Base-by-base conservation (phyloP, 2,113 vertebrate species). In the Cephalopholis sonnerati region DNA sequence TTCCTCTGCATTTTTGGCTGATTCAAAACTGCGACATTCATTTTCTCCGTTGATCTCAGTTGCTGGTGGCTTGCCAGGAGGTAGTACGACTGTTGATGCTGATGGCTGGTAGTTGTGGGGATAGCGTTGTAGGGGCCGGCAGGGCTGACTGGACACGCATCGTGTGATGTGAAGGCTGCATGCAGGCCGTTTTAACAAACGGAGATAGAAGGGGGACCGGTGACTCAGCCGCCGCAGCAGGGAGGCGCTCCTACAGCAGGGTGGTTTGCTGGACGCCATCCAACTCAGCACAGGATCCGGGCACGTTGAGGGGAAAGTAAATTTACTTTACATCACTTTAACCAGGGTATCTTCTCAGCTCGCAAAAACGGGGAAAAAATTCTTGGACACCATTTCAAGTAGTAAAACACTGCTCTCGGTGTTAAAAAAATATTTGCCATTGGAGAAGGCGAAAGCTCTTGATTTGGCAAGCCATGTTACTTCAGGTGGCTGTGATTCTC, bases 61-160 rank as follows among this genome's bases (percentile, higher is more conserved):
- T 86, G 92, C 90, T 87, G 91, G 90, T 90, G 87, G 86, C 79
- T 89, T 77, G 89, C 83, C 84, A 67, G 82, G 85, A 87, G 89
- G 91, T 84, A 77, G 85, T 64, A 41, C 29, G 75, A 77, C 83
- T 65, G 91, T 44, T n/a, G 90, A 79, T 58, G 86, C 48, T 13
- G 86, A 72, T 59, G 83, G 75, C 74, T 79, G 87, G 79, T 79
- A 7, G 79, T 54, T 18, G 86, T 62, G 29, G 74, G 53, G 70
- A 18, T 8, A n/a, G 87, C 24, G 71, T 5, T 32, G 87, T 1
- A 27, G 84, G 57, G 75, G 68, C 58, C 22, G 8, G 74, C 74
- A 50, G 81, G 84, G 79, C 78, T 5, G 79, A 87, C 82, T 65
- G 79, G 79, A 58, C 29, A 6, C 17, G 11, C 68, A 22, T 77